Evolutionary conservation across 2,888 invertebrate genomes (phyloP).

Genomic region (Caenorhabditis zanzibari): DNA sequence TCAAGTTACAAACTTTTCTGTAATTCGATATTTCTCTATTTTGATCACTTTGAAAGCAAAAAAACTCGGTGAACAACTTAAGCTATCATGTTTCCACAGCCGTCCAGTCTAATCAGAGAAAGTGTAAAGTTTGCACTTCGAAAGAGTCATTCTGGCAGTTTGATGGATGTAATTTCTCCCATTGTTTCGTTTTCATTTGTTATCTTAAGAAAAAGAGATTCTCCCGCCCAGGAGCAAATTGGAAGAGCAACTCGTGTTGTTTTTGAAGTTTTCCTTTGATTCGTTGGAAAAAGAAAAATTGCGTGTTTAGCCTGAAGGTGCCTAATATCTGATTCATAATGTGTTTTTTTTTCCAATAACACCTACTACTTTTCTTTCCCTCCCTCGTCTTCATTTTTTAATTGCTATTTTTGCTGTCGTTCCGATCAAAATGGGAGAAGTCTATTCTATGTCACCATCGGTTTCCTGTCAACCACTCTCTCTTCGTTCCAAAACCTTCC

Average conservation of each 20-base stretch:
- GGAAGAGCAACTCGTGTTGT: conserved; percentile 2
- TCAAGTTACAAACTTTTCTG: conserved; percentile 7
- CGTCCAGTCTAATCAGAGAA: conserved; percentile 6
- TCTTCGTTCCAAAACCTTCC: not conserved
- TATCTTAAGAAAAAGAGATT: conserved; percentile 7
- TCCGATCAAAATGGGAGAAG: conserved; percentile 9
- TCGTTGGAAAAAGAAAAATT: conserved; percentile 1
- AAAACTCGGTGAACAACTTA: not conserved
- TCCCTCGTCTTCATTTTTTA: conserved; percentile 17
- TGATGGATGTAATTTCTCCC: conserved; percentile 4
- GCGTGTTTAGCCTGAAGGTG: conserved; percentile 14
- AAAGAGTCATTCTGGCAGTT: not conserved
- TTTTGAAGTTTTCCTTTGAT: not conserved
- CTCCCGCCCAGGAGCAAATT: not conserved
- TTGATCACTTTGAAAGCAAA: conserved; percentile 3
- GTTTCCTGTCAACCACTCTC: conserved; percentile 33
- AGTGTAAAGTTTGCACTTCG: conserved; percentile 6
- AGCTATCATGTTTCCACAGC: not conserved
- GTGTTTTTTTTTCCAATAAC: conserved; percentile 25
- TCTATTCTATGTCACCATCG: conserved; percentile 20
- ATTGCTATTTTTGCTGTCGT: conserved; percentile 36
- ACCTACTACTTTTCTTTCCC: conserved; percentile 3
- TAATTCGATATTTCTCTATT: conserved; percentile 14
- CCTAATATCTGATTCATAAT: conserved; percentile 25
- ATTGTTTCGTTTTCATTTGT: conserved; percentile 7